Percentiles rank a stretch among this genome's conserved stretches.
These are phyloP conservation scores for Halisarca cf. caerulea DNA, from an alignment of 37 sponge, comb jelly and placozoan species.

Conservation along the genomic window DNA sequence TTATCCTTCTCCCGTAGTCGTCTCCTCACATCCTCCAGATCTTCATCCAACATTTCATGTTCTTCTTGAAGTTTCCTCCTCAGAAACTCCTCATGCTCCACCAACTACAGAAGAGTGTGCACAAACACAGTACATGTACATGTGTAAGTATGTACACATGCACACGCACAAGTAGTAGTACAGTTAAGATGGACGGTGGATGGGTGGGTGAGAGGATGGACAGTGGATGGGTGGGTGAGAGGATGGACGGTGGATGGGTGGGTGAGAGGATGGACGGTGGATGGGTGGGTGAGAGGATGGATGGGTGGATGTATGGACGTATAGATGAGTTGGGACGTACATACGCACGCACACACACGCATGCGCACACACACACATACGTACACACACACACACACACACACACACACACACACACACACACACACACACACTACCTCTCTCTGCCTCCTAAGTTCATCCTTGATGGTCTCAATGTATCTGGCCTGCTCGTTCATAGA, in stretches of 20 bases:
- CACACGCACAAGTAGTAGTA: too few relatives aligned
- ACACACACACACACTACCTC: not conserved
- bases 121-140: too few relatives aligned
- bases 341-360: not conserved
- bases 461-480: constrained; percentile 12
- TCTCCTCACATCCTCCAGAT: not conserved
- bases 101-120: not conserved
- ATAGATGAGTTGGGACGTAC: too few relatives aligned
- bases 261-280: too few relatives aligned
- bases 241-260: too few relatives aligned
- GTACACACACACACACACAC: not conserved
- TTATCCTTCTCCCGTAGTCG: not conserved
- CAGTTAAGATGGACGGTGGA: too few relatives aligned
- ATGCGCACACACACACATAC: not conserved
- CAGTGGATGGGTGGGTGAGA: too few relatives aligned
- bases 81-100: not conserved
- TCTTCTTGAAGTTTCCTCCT: not conserved
- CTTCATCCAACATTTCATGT: not conserved
- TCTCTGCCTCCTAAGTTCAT: constrained; percentile 25
- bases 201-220: too few relatives aligned
- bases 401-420: too few relatives aligned
- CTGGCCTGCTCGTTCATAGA: constrained; percentile 38
- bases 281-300: too few relatives aligned
- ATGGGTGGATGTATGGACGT: too few relatives aligned
- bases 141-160: too few relatives aligned